Conservation (phyloP, 2,113 vertebrate species). For the Litocranius walleri region DNA sequence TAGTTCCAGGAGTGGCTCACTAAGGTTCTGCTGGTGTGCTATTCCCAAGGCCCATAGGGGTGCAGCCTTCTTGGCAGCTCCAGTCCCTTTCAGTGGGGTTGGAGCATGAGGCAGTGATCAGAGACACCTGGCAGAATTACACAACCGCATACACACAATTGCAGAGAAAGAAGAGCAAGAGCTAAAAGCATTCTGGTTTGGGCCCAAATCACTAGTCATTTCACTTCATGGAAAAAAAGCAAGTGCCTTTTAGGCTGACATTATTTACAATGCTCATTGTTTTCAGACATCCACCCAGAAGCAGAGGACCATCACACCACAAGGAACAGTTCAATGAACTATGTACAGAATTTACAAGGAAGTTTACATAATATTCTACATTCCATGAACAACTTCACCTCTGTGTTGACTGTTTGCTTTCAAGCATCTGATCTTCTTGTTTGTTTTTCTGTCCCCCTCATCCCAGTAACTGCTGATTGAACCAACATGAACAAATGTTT, state of each 20-base stretch:
- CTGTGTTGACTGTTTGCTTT: conserved; percentile 29
- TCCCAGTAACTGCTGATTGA: not conserved
- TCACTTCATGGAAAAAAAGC: conserved; percentile 65
- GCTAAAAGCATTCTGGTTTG: conserved; percentile 57
- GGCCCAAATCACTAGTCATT: conserved; percentile 55
- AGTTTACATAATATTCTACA: conserved; percentile 66
- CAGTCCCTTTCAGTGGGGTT: not conserved
- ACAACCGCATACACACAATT: conserved; percentile 27
- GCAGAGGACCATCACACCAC: conserved; percentile 52
- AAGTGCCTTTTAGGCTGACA: conserved; percentile 52
- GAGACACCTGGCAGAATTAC: conserved; percentile 50
- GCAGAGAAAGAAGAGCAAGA: conserved; percentile 56
- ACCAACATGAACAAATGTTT: not conserved
- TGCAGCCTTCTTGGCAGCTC: not conserved
- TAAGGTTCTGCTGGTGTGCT: conserved; percentile 41
- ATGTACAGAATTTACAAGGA: conserved; percentile 76
- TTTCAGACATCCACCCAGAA: conserved; percentile 60
- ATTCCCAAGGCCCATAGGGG: not conserved
- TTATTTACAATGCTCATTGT: conserved; percentile 68
- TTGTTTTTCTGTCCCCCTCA: not conserved
- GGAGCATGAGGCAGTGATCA: conserved; percentile 47
- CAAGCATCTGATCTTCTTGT: not conserved
- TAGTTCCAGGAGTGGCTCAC: not conserved
- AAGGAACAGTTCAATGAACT: conserved; percentile 64
- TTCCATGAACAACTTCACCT: conserved; percentile 23